Percentiles rank a stretch among this genome's conserved stretches.
These are phyloP conservation scores for Bradypodion ventrale DNA, from an alignment of 2,797 vertebrate genomes.

Conservation along the genomic window DNA sequence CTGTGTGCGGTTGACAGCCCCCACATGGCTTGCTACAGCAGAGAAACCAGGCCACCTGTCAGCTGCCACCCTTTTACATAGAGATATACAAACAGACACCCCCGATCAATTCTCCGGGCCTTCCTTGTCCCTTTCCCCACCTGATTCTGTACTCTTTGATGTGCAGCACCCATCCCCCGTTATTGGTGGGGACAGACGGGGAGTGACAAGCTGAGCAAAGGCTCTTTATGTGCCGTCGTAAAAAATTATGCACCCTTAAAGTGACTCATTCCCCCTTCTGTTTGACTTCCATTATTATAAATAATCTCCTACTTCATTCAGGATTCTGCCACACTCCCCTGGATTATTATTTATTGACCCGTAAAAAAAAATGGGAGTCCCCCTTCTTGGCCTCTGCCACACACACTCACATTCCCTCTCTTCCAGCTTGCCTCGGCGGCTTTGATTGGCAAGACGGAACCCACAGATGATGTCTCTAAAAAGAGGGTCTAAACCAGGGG, in stretches of 20 bases:
- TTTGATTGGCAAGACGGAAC: conserved; percentile 47
- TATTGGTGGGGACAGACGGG: conserved; percentile 67
- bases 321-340: conserved; percentile 48
- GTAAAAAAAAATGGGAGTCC: background rate
- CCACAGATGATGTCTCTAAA: conserved; percentile 44
- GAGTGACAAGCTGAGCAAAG: conserved; percentile 64
- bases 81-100: conserved; percentile 68
- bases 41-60: conserved; percentile 97
- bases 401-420: conserved; percentile 5
- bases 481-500: no score
- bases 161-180: conserved; percentile 65
- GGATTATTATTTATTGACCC: conserved; percentile 52
- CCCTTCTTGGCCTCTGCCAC: background rate
- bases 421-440: conserved; percentile 14
- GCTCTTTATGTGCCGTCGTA: conserved; percentile 70
- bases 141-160: conserved; percentile 73
- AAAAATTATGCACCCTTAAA: conserved; percentile 71
- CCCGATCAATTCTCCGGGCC: conserved; percentile 68
- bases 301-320: conserved; percentile 66
- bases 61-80: conserved; percentile 79
- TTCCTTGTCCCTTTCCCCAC: conserved; percentile 63
- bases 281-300: conserved; percentile 67
- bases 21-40: conserved; percentile 94
- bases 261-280: conserved; percentile 71
- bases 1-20: conserved; percentile 91